phyloP scores from a whole-genome alignment of 2,888 invertebrate genomes.

The Clistopyga incitator region DNA sequence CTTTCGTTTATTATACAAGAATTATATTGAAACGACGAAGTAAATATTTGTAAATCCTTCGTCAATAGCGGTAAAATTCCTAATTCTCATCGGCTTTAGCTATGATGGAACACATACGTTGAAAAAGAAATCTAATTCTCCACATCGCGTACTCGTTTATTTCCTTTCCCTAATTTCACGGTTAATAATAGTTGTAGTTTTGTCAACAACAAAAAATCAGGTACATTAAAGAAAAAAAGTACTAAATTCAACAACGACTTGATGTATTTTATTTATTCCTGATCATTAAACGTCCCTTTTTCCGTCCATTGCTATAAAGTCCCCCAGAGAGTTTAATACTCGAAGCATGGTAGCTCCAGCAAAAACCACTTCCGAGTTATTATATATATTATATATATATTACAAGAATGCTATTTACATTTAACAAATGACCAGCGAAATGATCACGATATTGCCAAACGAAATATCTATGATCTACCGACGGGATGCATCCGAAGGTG shows the following conservation, averaged over 20 bases:
- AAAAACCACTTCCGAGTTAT: not conserved
- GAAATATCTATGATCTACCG: constrained; percentile 30
- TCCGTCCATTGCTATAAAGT: constrained; percentile 8
- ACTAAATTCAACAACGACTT: constrained; percentile 25
- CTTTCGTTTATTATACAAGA: constrained; percentile 5
- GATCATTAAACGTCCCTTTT: not conserved
- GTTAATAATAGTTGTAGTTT: constrained; percentile 61
- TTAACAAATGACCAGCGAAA: constrained; percentile 48
- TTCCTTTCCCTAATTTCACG: constrained; percentile 55
- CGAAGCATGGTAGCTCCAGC: not conserved
- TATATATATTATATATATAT: constrained; percentile 52
- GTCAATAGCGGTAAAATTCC: not conserved
- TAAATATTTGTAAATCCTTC: not conserved
- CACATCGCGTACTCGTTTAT: constrained; percentile 41
- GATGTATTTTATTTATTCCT: constrained; percentile 38
- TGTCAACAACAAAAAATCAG: constrained; percentile 55
- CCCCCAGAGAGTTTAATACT: not conserved
- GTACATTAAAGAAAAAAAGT: constrained; percentile 56
- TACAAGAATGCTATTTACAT: constrained; percentile 63
- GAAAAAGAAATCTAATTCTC: constrained; percentile 24
- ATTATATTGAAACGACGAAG: constrained; percentile 15
- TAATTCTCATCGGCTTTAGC: constrained; percentile 6
- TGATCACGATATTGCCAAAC: constrained; percentile 1
- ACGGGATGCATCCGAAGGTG: constrained; percentile 7
- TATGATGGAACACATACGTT: constrained; percentile 19